Percentiles rank a stretch among this genome's conserved stretches.
Conservation (phyloP, 2,888 invertebrate genomes). For the Drosophila helvetica region DNA sequence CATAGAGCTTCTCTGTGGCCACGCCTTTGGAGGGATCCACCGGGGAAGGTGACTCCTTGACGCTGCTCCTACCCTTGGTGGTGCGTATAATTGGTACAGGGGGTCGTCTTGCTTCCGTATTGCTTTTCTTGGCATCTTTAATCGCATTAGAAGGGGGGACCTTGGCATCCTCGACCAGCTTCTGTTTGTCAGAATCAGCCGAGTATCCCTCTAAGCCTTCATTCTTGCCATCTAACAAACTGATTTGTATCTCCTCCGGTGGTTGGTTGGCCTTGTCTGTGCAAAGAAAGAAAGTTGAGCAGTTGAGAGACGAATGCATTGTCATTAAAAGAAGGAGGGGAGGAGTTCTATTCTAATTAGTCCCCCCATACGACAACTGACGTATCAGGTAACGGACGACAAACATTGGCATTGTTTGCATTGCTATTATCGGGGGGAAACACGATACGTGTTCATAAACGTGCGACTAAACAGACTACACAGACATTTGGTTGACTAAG, state of each 20-base stretch:
- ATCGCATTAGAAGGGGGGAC: constrained; percentile 34
- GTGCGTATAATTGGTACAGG: constrained; percentile 29
- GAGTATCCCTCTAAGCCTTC: constrained; percentile 19
- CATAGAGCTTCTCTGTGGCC: constrained; percentile 87
- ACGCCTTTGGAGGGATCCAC: constrained; percentile 84
- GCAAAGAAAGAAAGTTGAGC: constrained; percentile 25
- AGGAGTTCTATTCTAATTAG: constrained; percentile 19
- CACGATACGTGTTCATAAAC: background rate
- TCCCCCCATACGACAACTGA: constrained; percentile 8
- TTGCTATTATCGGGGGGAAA: constrained; percentile 12
- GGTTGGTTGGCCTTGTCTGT: constrained; percentile 64
- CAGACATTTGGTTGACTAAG: background rate
- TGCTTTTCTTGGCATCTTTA: constrained; percentile 36
- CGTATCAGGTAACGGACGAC: constrained; percentile 17
- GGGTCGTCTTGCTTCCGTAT: constrained; percentile 16
- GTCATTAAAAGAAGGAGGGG: constrained; percentile 13
- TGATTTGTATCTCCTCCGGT: constrained; percentile 54
- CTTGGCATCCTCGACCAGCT: constrained; percentile 9
- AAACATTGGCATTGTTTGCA: constrained; percentile 20
- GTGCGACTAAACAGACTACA: background rate
- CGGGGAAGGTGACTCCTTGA: constrained; percentile 23
- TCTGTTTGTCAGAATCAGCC: constrained; percentile 15
- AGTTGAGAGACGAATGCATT: constrained; percentile 19
- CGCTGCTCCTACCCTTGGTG: constrained; percentile 34
- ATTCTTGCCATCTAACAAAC: constrained; percentile 43